Base-by-base conservation (phyloP, 2,888 invertebrate genomes). In the Danaus chrysippus region DNA sequence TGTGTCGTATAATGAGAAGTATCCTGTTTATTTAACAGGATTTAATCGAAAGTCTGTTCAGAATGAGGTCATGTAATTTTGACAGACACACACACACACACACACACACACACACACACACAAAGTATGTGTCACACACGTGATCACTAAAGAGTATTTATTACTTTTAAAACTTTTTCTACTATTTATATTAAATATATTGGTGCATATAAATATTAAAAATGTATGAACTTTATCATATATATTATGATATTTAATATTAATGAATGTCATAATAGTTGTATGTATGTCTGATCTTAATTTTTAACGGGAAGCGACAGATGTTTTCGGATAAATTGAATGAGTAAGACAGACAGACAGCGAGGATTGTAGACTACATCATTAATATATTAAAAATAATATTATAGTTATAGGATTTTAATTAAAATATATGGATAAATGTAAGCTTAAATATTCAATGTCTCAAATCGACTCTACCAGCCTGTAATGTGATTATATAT, bases 61-160 rank as follows among this genome's bases (percentile, higher is more conserved):
- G 81, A 84, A 82, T 81, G 81, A 77, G 86, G 85, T 83, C 84
- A 82, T 73, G 75, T 81, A 79, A 81, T 81, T 83, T 81, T 69
- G 79, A 78, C 23, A 34, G 5, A 34, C 23, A 34, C 23, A 34
- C 6, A 34, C 23, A 34, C 23, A 82, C 85, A 78, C 84, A 86
- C 84, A 83, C 80, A 70, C 68, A 66, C 68, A 79, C 81, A 68
- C 66, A 61, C 63, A 56, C 76, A 78, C 71, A 76, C 79, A 83
- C 6, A 5, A 6, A 34, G 23, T 34, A 34, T 3, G 23, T 34
- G 6, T 34, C 23, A 34, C 23, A 34, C 23, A 34, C 23, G 23
- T 34, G 23, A 34, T 34, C 23, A 34, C 23, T 34, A 34, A 34
- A 34, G 23, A 34, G 6, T 34, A 5, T 34, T 34, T 34, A 34